phyloP scores from a whole-genome alignment of 2,113 vertebrate species.

The Guaruba guarouba region DNA sequence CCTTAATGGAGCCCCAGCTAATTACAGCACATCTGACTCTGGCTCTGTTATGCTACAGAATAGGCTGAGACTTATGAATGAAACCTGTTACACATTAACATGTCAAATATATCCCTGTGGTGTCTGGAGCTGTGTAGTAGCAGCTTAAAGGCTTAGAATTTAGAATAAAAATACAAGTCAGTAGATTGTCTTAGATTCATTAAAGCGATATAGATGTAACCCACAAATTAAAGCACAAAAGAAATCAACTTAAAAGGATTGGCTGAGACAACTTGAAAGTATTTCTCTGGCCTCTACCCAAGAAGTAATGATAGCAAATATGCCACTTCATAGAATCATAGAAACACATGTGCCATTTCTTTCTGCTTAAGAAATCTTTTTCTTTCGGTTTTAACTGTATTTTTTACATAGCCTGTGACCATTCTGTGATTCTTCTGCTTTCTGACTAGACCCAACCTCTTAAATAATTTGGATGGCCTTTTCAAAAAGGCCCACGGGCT shows the following conservation, averaged over 20 bases:
- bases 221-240: neutral
- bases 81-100: neutral
- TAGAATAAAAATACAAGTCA: neutral
- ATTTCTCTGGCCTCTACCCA: neutral
- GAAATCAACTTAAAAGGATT: neutral
- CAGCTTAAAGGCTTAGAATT: neutral
- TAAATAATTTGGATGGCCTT: neutral
- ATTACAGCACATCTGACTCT: neutral
- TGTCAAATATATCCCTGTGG: neutral
- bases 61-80: slow-evolving; percentile 33
- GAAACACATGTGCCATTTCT: neutral
- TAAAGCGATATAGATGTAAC: neutral
- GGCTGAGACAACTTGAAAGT: neutral
- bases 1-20: neutral
- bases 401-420: neutral
- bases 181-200: neutral
- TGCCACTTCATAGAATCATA: neutral
- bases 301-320: neutral
- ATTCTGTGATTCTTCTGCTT: neutral
- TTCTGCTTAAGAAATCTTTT: neutral
- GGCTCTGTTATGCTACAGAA: neutral
- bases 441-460: neutral
- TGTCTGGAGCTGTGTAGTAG: neutral
- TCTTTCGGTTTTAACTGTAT: neutral
- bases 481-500: neutral